Evolutionary conservation across 1,140 invertebrate species (phyloP).

Genomic region (Pantala flavescens): DNA sequence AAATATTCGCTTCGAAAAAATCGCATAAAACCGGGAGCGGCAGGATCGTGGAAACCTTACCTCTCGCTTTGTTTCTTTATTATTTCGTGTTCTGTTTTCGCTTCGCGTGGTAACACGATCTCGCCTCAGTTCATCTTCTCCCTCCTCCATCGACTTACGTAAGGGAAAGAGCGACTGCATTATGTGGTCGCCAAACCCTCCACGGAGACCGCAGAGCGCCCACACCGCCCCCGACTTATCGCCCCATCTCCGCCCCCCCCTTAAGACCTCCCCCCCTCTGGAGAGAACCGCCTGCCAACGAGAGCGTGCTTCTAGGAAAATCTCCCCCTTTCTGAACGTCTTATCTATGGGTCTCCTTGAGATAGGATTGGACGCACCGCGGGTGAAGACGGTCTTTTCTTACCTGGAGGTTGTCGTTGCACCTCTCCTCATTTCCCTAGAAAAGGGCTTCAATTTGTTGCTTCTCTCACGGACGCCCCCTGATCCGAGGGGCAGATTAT

Average conservation of each 20-base stretch:
- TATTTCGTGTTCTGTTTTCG: neutral
- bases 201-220: neutral
- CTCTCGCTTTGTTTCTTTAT: neutral
- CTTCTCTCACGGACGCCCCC: too few relatives aligned
- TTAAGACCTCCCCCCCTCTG: neutral
- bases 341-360: neutral
- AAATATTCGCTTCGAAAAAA: too few relatives aligned
- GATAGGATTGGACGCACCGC: neutral
- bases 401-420: too few relatives aligned
- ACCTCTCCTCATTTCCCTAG: too few relatives aligned
- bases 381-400: neutral
- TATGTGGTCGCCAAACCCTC: slow-evolving; percentile 2
- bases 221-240: neutral
- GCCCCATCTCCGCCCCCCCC: neutral
- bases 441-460: too few relatives aligned
- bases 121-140: neutral
- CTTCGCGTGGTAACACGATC: slow-evolving; percentile 3
- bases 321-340: neutral
- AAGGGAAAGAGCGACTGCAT: neutral
- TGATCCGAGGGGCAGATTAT: too few relatives aligned
- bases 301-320: too few relatives aligned
- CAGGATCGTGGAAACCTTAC: neutral
- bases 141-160: neutral
- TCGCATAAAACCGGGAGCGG: neutral
- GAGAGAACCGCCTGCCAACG: neutral